A percentile compares a stretch with the other conserved stretches of the same genome.
phyloP scores from a whole-genome alignment of 2,888 invertebrate species.

The Sarcophaga carnaria region DNA sequence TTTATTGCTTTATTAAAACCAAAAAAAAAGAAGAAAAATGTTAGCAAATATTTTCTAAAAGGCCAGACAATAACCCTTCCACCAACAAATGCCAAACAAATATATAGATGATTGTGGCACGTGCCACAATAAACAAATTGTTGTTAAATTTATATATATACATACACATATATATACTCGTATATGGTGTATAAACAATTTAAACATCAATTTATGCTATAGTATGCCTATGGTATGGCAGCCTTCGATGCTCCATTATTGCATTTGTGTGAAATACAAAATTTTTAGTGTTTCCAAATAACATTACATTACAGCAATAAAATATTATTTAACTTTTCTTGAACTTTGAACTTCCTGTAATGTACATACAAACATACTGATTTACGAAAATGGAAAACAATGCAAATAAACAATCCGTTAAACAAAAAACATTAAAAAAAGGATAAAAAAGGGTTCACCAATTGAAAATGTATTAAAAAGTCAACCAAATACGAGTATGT shows the following conservation, averaged over 20 bases:
- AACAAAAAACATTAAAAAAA: constrained; percentile 8
- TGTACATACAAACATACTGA: not conserved
- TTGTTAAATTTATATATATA: constrained; percentile 33
- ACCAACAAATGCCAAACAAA: not conserved
- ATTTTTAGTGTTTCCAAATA: constrained; percentile 35
- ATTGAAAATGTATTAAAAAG: constrained; percentile 56
- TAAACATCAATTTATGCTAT: constrained; percentile 29
- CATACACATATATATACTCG: too few relatives aligned
- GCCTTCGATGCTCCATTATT: constrained; percentile 29
- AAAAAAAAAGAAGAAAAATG: not conserved
- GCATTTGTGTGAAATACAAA: constrained; percentile 36
- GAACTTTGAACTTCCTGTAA: constrained; percentile 42
- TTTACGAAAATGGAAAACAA: not conserved
- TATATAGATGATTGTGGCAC: constrained; percentile 49
- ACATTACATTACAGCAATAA: constrained; percentile 41
- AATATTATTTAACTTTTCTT: constrained; percentile 58
- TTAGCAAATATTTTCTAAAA: not conserved
- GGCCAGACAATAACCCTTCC: not conserved
- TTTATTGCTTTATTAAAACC: constrained; percentile 48
- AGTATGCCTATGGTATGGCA: not conserved
- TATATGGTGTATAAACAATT: constrained; percentile 47
- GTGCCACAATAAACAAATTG: constrained; percentile 65
- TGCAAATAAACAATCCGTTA: not conserved
- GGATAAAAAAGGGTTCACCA: constrained; percentile 43
- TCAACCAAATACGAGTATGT: not conserved